phyloP scores from a whole-genome alignment of 2,888 invertebrate species.

The Temnothorax unifasciatus region DNA sequence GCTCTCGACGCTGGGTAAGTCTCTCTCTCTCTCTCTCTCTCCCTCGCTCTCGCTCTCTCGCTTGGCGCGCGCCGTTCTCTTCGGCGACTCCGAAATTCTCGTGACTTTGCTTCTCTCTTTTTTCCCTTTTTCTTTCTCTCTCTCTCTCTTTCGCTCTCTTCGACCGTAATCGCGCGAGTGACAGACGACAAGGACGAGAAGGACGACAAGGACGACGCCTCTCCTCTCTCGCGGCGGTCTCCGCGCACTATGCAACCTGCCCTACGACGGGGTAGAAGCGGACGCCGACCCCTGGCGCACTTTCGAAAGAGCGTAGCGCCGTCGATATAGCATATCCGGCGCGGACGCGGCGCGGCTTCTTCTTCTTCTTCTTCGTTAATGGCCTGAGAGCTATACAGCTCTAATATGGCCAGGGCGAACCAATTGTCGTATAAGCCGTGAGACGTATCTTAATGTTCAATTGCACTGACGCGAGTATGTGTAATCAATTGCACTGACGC shows the following conservation, averaged over 20 bases:
- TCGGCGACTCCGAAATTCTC: neutral
- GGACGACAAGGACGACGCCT: neutral
- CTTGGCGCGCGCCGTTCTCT: constrained; percentile 5
- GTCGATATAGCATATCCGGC: constrained; percentile 34
- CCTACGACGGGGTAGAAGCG: constrained; percentile 47
- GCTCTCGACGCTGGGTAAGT: neutral
- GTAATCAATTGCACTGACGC: too few relatives aligned
- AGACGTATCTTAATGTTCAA: too few relatives aligned
- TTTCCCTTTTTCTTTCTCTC: neutral
- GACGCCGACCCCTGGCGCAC: constrained; percentile 49
- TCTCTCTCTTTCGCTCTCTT: too few relatives aligned
- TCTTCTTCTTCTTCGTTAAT: too few relatives aligned
- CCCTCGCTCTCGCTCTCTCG: neutral
- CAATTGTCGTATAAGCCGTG: too few relatives aligned
- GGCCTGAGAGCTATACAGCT: too few relatives aligned
- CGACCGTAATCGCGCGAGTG: constrained; percentile 25
- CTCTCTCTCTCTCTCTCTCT: neutral
- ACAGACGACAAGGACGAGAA: constrained; percentile 16
- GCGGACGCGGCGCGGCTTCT: neutral
- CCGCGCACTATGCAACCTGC: constrained; percentile 48
- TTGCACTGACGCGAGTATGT: too few relatives aligned
- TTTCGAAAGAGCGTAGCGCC: constrained; percentile 39
- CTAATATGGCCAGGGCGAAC: too few relatives aligned
- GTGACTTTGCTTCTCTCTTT: neutral
- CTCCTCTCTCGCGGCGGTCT: neutral